These are phyloP conservation scores for Xiphorhynchus erythropygius DNA, from an alignment of 2,797 vertebrate genomes.

Conservation along the genomic window DNA sequence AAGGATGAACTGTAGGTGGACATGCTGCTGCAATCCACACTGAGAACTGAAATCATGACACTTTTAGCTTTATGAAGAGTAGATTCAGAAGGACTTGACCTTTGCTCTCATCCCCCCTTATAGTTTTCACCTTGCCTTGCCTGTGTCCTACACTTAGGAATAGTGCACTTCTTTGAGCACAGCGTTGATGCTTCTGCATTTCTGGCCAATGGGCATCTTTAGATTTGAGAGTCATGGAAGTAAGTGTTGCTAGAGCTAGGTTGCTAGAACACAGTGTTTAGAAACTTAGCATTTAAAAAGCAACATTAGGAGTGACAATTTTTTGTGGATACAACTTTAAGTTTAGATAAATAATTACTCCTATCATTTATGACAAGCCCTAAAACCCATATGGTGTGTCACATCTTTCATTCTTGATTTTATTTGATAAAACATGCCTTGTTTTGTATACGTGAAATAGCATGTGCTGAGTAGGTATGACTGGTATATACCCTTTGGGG, in stretches of 20 bases:
- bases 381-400: not conserved
- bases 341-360: not conserved
- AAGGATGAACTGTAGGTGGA: not conserved
- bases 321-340: not conserved
- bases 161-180: not conserved
- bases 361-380: not conserved
- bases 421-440: not conserved
- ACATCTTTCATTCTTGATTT: not conserved
- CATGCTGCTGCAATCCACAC: not conserved
- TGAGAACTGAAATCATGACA: not conserved
- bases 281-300: not conserved
- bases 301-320: not conserved
- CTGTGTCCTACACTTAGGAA: rapidly evolving
- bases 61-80: not conserved
- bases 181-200: not conserved
- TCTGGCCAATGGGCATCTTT: not conserved
- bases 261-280: not conserved
- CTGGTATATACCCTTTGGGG: not conserved
- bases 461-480: not conserved
- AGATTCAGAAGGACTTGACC: not conserved
- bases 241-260: not conserved
- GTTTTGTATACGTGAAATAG: not conserved
- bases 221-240: not conserved
- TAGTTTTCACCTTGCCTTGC: not conserved
- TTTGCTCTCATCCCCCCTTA: not conserved